Conservation (phyloP, 2,888 invertebrate genomes). For the Melinopterus prodromus region DNA sequence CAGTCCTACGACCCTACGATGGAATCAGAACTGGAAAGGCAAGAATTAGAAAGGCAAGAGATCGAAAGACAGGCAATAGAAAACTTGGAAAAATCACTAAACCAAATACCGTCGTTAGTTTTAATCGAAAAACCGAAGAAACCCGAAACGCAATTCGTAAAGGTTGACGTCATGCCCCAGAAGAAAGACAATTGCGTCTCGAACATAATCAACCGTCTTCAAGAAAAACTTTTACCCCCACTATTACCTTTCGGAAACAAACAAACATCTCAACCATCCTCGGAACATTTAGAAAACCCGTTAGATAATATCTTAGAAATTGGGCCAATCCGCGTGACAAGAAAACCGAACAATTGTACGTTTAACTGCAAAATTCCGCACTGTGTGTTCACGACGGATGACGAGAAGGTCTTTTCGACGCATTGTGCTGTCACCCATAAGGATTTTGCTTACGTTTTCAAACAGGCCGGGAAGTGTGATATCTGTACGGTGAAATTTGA, state of each 20-base stretch:
- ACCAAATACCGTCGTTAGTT: constrained; percentile 17
- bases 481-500: constrained; percentile 39
- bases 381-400: constrained; percentile 52
- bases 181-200: constrained; percentile 35
- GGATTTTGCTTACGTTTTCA: constrained; percentile 22
- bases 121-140: constrained; percentile 27
- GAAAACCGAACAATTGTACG: constrained; percentile 46
- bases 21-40: not conserved
- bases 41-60: not conserved
- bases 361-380: constrained; percentile 49
- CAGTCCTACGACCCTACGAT: not conserved
- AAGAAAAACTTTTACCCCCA: constrained; percentile 37
- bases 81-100: not conserved
- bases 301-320: constrained; percentile 27
- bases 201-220: constrained; percentile 40
- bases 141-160: constrained; percentile 13
- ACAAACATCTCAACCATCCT: not conserved
- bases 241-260: constrained; percentile 29
- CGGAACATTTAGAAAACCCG: not conserved
- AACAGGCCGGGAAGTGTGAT: constrained; percentile 34
- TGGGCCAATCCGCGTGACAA: constrained; percentile 40
- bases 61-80: not conserved
- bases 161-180: constrained; percentile 18
- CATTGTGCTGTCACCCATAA: constrained; percentile 55
- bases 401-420: constrained; percentile 49